These are phyloP conservation scores for Parapsyche elsis DNA, from an alignment of 1,140 invertebrate genomes.

Conservation along the genomic window DNA sequence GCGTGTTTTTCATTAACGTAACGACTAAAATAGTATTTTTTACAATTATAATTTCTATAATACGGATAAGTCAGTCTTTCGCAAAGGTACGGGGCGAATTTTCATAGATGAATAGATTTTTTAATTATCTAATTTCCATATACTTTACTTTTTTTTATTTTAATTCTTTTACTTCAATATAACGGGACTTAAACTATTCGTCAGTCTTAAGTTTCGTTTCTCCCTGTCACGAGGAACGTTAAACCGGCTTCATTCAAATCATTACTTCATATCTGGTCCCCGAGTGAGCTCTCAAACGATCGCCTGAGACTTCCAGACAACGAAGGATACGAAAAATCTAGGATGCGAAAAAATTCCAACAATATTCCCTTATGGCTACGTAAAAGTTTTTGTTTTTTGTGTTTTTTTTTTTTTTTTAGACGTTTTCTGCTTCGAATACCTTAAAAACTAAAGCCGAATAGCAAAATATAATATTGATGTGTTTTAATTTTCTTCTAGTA, in stretches of 20 bases:
- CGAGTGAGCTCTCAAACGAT: conserved; percentile 36
- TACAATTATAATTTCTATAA: conserved; percentile 22
- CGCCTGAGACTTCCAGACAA: conserved; percentile 22
- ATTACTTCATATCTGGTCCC: conserved; percentile 28
- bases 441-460: conserved; percentile 50
- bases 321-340: conserved; percentile 47
- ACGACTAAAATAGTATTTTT: conserved; percentile 12
- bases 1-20: not conserved
- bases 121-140: not conserved
- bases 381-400: conserved; percentile 4
- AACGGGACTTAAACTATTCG: conserved; percentile 37
- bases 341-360: conserved; percentile 54
- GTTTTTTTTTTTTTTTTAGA: conserved; percentile 8
- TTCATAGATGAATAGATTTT: conserved; percentile 12
- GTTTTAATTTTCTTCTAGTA: conserved; percentile 51
- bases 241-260: conserved; percentile 12
- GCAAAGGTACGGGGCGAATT: conserved; percentile 36
- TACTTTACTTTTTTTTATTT: not conserved
- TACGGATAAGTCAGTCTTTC: conserved; percentile 52
- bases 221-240: conserved; percentile 42
- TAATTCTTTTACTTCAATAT: not conserved
- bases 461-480: conserved; percentile 54
- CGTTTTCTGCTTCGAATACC: conserved; percentile 25
- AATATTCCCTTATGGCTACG: conserved; percentile 27
- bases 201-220: conserved; percentile 55